Base-by-base conservation (phyloP, 2,888 invertebrate genomes). In the Diabrotica balteata region DNA sequence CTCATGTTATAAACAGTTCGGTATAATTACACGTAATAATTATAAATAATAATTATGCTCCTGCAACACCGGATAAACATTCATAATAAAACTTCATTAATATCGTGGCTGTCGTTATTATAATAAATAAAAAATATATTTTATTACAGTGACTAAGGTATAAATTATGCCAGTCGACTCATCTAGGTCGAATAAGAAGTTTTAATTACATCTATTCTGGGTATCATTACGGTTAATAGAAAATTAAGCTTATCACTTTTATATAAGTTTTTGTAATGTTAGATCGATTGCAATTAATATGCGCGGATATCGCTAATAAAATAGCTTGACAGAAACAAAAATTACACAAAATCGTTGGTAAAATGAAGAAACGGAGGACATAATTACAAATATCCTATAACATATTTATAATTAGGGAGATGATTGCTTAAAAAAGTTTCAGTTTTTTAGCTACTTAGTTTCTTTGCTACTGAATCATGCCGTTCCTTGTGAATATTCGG, bases 41-140 rank as follows among this genome's bases (percentile, higher is more conserved):
- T 83, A 83, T 79, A 79, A 80, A 79, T 76, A 78, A 80, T 82
- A 82, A 82, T 81, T 80, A 79, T 73, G 75, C 70, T 75, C 77
- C 73, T 74, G 78, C 78, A 82, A 83, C 83, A 75, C 82, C 83
- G 83, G 83, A 83, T 83, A 83, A 79, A 79, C 82, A 82, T 80
- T 78, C 79, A 83, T 83, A 83, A 83, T 82, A 75, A 81, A 81
- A 79, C 76, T 79, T 81, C 79, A 80, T 81, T 80, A 79, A 80
- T 79, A 79, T 75, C 68, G 70, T 71, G 73, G 63, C 59, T 9
- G 65, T 55, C 54, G 66, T 69, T 67, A 71, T 72, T 69, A 72
- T 69, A 67, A 70, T 67, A 72, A 61, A 61, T 71, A 66, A 68
- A 72, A 71, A 67, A 58, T 61, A 49, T n/a, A 54, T 66, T 46